phyloP scores from a whole-genome alignment of 2,888 invertebrate species.

The Cactoblastis cactorum region DNA sequence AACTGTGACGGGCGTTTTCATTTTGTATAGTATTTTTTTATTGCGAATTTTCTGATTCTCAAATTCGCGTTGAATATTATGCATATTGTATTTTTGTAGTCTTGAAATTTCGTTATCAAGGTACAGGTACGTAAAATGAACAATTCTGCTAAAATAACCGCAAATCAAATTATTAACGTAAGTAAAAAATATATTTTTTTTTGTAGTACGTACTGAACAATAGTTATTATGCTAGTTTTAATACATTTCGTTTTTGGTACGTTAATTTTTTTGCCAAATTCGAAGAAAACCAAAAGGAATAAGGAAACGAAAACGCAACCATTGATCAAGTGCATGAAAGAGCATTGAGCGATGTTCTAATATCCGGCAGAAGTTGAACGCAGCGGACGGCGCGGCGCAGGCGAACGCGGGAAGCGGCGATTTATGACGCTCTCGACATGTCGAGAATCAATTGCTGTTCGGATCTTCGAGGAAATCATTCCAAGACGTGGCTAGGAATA shows the following conservation, averaged over 20 bases:
- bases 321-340: conserved; percentile 51
- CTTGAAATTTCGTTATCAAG: too few species aligned
- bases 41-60: neutral
- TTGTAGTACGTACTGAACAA: too few species aligned
- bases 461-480: neutral
- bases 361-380: conserved; percentile 56
- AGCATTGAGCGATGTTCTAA: conserved; percentile 65
- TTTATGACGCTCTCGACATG: conserved; percentile 31
- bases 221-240: too few species aligned
- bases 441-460: conserved; percentile 32
- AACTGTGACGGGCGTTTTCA: neutral
- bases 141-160: too few species aligned
- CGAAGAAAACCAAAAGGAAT: neutral
- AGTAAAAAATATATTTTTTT: too few species aligned
- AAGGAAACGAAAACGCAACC: conserved; percentile 12
- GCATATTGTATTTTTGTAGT: too few species aligned
- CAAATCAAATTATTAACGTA: too few species aligned
- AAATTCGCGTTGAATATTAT: neutral
- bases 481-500: neutral
- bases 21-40: neutral
- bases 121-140: too few species aligned
- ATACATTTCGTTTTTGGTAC: too few species aligned
- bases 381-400: conserved; percentile 8
- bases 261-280: too few species aligned
- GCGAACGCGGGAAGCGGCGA: conserved; percentile 17